Evolutionary conservation across 2,797 vertebrate genomes (phyloP).

Genomic region (Crossoptilon crossoptilon): DNA sequence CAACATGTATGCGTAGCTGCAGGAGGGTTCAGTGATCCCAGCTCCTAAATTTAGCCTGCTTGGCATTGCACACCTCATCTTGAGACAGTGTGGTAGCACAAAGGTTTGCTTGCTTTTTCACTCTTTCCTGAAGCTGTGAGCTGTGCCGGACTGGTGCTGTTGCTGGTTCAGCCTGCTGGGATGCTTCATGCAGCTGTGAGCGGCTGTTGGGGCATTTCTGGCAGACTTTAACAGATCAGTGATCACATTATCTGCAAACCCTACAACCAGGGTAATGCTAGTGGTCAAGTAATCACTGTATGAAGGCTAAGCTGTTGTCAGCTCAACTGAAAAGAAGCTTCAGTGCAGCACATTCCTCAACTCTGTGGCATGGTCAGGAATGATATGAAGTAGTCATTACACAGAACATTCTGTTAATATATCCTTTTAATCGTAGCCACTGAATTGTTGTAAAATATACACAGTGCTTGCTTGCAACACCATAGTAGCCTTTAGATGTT

Average conservation of each 20-base stretch:
- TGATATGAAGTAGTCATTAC: too few relatives aligned
- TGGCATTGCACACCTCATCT: background rate
- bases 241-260: background rate
- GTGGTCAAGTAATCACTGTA: background rate
- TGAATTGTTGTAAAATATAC: too few relatives aligned
- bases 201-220: background rate
- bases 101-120: fast-evolving
- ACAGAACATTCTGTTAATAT: too few relatives aligned
- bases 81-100: background rate
- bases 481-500: too few relatives aligned
- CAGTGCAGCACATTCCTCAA: conserved; percentile 15
- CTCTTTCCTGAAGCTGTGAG: background rate
- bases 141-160: background rate
- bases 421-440: too few relatives aligned
- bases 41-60: background rate
- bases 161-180: background rate
- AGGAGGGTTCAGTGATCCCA: background rate
- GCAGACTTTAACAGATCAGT: background rate
- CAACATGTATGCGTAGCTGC: background rate
- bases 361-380: fast-evolving
- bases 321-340: background rate
- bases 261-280: background rate
- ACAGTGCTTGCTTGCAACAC: too few relatives aligned
- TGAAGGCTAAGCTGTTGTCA: conserved; percentile 18
- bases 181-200: background rate